Conservation (phyloP, 2,888 invertebrate species). For the Microctonus aethiopoides region DNA sequence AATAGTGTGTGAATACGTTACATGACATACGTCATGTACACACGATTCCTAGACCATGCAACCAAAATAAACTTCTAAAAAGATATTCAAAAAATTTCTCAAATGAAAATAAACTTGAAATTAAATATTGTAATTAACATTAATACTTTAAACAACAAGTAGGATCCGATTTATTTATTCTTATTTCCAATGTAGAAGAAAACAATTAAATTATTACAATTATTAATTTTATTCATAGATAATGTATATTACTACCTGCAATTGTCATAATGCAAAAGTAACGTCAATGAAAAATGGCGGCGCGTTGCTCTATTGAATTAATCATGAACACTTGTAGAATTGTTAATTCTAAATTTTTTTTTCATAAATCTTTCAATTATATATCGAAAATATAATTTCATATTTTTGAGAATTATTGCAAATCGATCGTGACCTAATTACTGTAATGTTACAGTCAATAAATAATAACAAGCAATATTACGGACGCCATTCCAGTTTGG, state of each 20-base stretch:
- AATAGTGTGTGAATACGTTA: neutral
- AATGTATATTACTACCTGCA: neutral
- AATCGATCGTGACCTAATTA: neutral
- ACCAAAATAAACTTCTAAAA: no score
- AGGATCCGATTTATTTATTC: no score
- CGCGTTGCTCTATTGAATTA: neutral
- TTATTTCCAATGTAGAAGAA: no score
- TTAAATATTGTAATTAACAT: no score
- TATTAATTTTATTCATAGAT: no score
- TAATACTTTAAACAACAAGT: no score
- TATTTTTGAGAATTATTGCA: neutral
- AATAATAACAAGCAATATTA: neutral
- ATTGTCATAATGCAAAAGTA: neutral
- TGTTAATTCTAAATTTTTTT: neutral
- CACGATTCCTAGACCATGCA: no score
- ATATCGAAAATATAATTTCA: neutral
- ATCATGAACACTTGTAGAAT: neutral
- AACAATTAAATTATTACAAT: no score
- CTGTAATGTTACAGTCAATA: no score
- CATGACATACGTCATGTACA: slow-evolving; percentile 5
- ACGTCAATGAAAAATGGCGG: neutral
- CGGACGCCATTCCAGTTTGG: neutral
- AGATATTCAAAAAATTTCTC: no score
- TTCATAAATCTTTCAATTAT: neutral
- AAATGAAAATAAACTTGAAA: no score